Conservation (phyloP, 2,113 vertebrate species). For the Poecile atricapillus region DNA sequence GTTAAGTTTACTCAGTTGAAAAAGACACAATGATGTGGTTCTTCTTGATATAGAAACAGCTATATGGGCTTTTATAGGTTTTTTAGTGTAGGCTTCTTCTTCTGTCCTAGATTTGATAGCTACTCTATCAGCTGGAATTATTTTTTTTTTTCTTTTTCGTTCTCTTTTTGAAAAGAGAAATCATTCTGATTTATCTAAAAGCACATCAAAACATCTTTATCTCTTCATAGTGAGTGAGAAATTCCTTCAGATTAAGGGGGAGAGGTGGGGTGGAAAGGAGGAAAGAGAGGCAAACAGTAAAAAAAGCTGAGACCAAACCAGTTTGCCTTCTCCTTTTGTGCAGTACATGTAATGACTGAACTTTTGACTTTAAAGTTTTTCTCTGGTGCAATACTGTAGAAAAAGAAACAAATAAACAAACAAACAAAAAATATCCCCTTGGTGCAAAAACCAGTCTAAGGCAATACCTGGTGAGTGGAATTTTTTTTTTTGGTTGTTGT, state of each 20-base stretch:
- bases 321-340: background rate
- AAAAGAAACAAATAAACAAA: conserved; percentile 29
- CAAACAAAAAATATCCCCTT: background rate
- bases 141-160: background rate
- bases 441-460: background rate
- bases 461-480: background rate
- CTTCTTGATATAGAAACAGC: background rate
- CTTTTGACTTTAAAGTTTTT: background rate
- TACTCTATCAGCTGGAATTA: background rate
- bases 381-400: background rate
- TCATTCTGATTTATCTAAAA: background rate
- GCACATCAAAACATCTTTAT: background rate
- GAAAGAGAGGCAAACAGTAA: background rate
- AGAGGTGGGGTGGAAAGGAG: background rate
- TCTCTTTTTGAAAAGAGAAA: background rate
- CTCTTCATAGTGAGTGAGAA: background rate
- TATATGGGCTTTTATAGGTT: conserved; percentile 6
- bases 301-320: conserved; percentile 6
- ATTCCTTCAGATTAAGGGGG: conserved; percentile 18
- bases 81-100: conserved; percentile 36
- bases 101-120: conserved; percentile 28
- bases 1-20: conserved; percentile 35
- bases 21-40: conserved; percentile 8
- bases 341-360: conserved; percentile 24
- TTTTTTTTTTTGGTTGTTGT: background rate